Evolutionary conservation across 2,888 invertebrate species (phyloP), one percentile per base, ranked within the genome.

Genomic region (Eumerus sabulonum): DNA sequence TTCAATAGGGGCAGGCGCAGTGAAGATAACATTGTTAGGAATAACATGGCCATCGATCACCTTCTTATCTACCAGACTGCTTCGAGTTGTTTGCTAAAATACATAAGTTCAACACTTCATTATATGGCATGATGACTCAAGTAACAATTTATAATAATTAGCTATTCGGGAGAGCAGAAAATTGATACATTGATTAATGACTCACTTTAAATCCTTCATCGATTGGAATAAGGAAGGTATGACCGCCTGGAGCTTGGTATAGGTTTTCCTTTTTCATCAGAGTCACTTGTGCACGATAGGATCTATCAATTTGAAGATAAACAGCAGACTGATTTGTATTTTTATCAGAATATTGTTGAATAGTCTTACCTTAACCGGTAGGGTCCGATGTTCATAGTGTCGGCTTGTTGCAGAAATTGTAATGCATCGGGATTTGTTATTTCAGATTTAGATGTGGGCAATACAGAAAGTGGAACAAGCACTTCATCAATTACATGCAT

Each of bases 1-100:
- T 77, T 92, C 92, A 83, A 94, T 93, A 5, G 92, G 91, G 0
- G 95, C 95, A 13, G 96, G 94, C 82, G 94, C 92, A 0, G 96
- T 96, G 89, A 97, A 97, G 67, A 97, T 91, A 18, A 96, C 96
- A 86, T 94, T 92, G 85, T 93, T 93, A 0, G 96, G 95, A 83
- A 98, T 94, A 62, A 98, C 94, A 88, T 98, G 97, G 0, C 96
- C 96, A 86, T 96, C 96, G 77, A 97, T 93, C 66, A 96, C 95
- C 87, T 94, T 94, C 51, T 91, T 92, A 87, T 96, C 96, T 74
- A 97, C 93, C 84, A 94, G 91, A 84, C 93, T 93, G 35, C 93
- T 93, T 81, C 94, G 91, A 9, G 93, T 92, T 17, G 92, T 90
- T 74, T 93, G 92, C 94, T 94, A 44, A 40, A 12, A 70, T 18